phyloP scores from a whole-genome alignment of 2,113 vertebrate genomes.

The Pontoporia blainvillei region DNA sequence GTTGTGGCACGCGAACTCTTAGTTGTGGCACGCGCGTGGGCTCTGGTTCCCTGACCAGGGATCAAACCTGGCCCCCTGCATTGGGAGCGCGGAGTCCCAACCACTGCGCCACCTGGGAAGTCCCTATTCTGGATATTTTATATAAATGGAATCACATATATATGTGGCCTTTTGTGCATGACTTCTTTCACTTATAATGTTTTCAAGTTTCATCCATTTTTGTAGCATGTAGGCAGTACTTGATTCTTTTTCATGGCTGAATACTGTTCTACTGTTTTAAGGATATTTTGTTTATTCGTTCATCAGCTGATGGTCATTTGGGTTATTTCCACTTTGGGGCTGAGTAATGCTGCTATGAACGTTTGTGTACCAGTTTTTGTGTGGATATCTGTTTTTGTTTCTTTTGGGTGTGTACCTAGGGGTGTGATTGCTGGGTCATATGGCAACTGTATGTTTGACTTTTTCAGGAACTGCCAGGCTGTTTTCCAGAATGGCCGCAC shows the following conservation, averaged over 20 bases:
- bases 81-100: no score
- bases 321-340: neutral
- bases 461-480: conserved; percentile 4
- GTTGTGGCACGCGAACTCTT: no score
- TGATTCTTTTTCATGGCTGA: neutral
- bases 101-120: no score
- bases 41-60: no score
- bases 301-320: neutral
- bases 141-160: neutral
- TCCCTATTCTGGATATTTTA: neutral
- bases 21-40: no score
- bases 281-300: neutral
- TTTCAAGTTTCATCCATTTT: neutral
- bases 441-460: neutral
- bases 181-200: neutral
- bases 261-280: neutral
- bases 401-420: neutral
- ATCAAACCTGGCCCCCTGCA: no score
- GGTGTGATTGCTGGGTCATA: neutral
- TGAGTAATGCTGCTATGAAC: neutral
- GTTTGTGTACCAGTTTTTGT: neutral
- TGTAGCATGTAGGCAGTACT: neutral
- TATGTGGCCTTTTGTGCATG: neutral
- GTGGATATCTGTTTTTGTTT: neutral
- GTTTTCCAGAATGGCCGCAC: neutral